phyloP scores from a whole-genome alignment of 2,113 vertebrate genomes.

The Cebidichthys violaceus region DNA sequence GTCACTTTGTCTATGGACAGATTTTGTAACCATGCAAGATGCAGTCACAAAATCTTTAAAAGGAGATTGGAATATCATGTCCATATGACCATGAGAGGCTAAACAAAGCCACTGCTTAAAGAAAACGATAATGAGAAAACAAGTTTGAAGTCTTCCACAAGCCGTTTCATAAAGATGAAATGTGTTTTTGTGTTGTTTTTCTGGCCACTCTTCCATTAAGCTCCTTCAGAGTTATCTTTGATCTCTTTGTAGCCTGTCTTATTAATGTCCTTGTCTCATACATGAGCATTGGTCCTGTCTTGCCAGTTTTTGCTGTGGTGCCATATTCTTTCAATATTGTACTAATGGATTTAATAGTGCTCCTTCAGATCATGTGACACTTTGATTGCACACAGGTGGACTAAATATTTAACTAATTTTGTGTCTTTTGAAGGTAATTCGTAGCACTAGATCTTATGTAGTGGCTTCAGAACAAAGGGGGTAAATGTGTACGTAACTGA shows the following conservation, averaged over 20 bases:
- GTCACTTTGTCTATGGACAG: background rate
- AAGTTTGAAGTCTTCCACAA: background rate
- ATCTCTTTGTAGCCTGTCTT: background rate
- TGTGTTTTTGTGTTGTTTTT: background rate
- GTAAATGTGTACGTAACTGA: too few species aligned
- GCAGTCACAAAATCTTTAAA: background rate
- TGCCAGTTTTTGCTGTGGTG: background rate
- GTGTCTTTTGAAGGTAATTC: too few species aligned
- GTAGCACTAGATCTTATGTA: too few species aligned
- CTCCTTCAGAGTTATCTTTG: background rate
- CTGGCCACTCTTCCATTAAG: background rate
- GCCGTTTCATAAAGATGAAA: background rate
- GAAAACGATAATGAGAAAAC: background rate
- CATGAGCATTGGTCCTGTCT: background rate
- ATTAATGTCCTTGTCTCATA: background rate
- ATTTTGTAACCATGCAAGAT: background rate
- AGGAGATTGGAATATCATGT: background rate
- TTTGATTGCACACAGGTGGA: background rate
- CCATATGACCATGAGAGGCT: background rate
- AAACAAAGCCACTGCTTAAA: background rate
- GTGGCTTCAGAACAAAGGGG: too few species aligned
- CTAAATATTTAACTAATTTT: background rate
- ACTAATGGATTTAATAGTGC: background rate
- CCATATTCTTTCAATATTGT: background rate
- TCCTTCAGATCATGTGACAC: background rate